Base-by-base conservation (phyloP, 2,888 invertebrate species). In the Lasius fuliginosus region DNA sequence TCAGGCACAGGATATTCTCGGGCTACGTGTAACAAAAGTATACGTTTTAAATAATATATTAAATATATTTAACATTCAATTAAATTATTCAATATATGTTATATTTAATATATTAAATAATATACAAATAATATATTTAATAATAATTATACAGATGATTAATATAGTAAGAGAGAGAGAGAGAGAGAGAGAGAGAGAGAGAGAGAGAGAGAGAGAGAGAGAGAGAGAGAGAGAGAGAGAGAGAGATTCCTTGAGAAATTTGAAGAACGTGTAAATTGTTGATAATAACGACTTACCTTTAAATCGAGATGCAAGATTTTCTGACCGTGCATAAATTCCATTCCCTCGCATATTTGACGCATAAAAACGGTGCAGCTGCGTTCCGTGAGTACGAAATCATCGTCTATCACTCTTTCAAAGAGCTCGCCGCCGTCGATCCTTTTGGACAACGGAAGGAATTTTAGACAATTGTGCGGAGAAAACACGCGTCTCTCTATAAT, bases 341-440 rank as follows among this genome's bases (percentile, higher is more conserved):
- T 98, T 40, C 99, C 99, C 95, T 99, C 99, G 95, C 99, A 99
- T 89, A 99, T 99, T 95, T 99, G 99, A 58, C 99, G 96, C 97
- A 99, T 98, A 95, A 99, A 99, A 85, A 99, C 98, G 0, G 99
- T 98, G 95, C 99, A 99, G 9, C 99, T 98, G 87, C 98, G 97
- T 95, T 99, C 99, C 0, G 99, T 99, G 88, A 99, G 96, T 82
- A 99, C 97, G 94, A 99, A 99, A 95, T 99, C 99, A 93, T 99
- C 99, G 93, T 99, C 99, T 87, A 99, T 99, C 36, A 99, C 99
- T 77, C 99, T 96, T 95, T 99, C 99, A 95, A 99, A 99, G 64
- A 99, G 95, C 95, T 99, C 99, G 1, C 99, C 99, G 11, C 99
- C 99, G 93, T 98, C 98, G 92, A 99, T 99, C 93, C 99, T 99